Evolutionary conservation across 2,113 vertebrate species (phyloP).

Genomic region (Xiphophorus couchianus): DNA sequence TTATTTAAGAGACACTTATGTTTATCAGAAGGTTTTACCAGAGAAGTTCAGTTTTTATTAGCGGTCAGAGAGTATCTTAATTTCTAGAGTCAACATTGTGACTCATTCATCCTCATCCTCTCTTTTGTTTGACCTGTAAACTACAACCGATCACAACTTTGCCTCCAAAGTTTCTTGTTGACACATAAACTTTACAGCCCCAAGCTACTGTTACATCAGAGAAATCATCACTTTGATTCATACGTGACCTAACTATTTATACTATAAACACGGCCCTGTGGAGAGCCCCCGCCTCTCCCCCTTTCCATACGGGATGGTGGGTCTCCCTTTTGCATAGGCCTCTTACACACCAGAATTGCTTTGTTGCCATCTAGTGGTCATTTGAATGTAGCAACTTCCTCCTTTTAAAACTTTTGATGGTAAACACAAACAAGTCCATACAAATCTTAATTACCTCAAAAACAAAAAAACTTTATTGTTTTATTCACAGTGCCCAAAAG

Average conservation of each 20-base stretch:
- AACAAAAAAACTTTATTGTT: not conserved
- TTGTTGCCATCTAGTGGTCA: constrained; percentile 59
- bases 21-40: not conserved
- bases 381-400: not conserved
- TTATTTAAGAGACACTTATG: not conserved
- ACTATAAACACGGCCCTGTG: constrained; percentile 45
- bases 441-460: not conserved
- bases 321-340: not conserved
- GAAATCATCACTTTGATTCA: constrained; percentile 31
- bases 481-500: not conserved
- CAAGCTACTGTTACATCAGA: constrained; percentile 24
- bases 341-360: not conserved
- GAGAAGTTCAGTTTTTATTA: not conserved
- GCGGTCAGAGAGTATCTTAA: not conserved
- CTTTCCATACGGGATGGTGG: not conserved
- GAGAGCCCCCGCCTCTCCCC: not conserved
- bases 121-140: constrained; percentile 44
- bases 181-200: constrained; percentile 26
- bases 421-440: not conserved
- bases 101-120: constrained; percentile 38
- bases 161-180: constrained; percentile 28
- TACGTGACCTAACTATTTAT: constrained; percentile 20
- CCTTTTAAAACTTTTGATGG: not conserved
- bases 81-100: constrained; percentile 32
- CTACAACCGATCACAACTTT: constrained; percentile 15